These are phyloP conservation scores for Siniperca obscura DNA, from an alignment of 2,797 vertebrate genomes.

Conservation along the genomic window DNA sequence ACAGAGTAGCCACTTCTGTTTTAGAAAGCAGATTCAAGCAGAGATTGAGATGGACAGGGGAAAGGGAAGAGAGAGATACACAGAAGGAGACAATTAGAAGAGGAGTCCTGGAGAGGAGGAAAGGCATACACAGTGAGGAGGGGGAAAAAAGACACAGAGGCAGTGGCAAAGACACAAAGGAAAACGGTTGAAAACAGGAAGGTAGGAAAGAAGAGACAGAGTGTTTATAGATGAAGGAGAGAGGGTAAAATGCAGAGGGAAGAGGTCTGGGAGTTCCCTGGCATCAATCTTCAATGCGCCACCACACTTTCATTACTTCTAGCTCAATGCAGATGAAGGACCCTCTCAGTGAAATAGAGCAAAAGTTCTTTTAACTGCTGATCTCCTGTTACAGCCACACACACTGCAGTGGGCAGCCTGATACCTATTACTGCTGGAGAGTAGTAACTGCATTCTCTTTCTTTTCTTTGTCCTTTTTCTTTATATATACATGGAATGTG, in stretches of 20 bases:
- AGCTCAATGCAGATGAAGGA: conserved; percentile 74
- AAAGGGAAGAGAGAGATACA: neutral
- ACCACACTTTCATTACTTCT: conserved; percentile 79
- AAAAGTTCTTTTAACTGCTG: conserved; percentile 83
- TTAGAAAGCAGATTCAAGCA: conserved; percentile 17
- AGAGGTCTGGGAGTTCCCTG: conserved; percentile 71
- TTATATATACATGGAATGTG: neutral
- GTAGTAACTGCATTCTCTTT: neutral
- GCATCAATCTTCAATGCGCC: conserved; percentile 81
- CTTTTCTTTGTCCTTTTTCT: neutral
- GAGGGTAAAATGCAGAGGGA: conserved; percentile 61
- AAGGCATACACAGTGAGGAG: neutral
- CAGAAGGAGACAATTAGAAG: conserved; percentile 18
- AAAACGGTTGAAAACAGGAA: conserved; percentile 33
- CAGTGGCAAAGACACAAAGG: conserved; percentile 37
- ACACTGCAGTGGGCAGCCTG: conserved; percentile 50
- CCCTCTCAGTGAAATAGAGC: conserved; percentile 66
- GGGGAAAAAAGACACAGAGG: neutral
- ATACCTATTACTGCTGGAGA: conserved; percentile 22
- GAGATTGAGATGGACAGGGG: conserved; percentile 1
- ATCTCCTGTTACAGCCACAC: conserved; percentile 77
- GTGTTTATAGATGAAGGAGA: conserved; percentile 66
- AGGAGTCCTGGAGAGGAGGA: conserved; percentile 4
- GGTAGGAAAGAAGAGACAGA: conserved; percentile 21
- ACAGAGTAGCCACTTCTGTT: neutral